Base-by-base conservation (phyloP, 2,113 vertebrate species). In the Tretioscincus oriximinensis region DNA sequence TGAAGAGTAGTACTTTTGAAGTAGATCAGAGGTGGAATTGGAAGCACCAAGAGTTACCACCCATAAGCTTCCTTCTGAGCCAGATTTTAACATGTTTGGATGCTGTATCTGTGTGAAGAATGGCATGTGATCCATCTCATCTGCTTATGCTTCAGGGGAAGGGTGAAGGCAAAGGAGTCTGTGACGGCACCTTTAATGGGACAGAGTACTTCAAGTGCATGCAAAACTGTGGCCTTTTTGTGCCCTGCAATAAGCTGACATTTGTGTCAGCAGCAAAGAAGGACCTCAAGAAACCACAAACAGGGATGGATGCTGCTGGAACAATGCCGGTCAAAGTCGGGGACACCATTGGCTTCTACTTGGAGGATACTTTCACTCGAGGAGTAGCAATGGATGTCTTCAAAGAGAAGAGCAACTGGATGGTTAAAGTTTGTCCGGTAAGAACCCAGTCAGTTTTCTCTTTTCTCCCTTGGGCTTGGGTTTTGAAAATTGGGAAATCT, bases 311-410 rank as follows among this genome's bases (percentile, higher is more conserved):
- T 1, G 1, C 0, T 0, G 60, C 73, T 0, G 72, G 83, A 14
- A 9, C 14, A 4, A 80, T 91, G 28, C 54, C 81, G 0, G 91
- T 96, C 0, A 61, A 21, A 8, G 71, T 88, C 7, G 96, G 96
- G n/a, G 97, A 97, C 0, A 93, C 95, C 0, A 93, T 97, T 2
- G 93, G 90, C 1, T 97, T 94, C 92, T 95, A 92, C 0, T 66
- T 88, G 35, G 91, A 95, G 0, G 77, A 92, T 1, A 64, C 88
- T 0, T 73, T 68, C 18, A 94, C 87, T 5, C 90, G 90, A 78
- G 96, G 97, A 20, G 91, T 96, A 82, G 96, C 96, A 9, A 80
- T 97, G 88, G 74, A 69, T 0, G 73, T 96, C 29, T 81, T 84
- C 51, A 76, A 88, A 7, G 72, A 87, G 2, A 82, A 73, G 0